Evolutionary conservation across 2,113 vertebrate genomes (phyloP), one percentile per base, ranked within the genome.

Genomic region (Oryzias curvinotus): DNA sequence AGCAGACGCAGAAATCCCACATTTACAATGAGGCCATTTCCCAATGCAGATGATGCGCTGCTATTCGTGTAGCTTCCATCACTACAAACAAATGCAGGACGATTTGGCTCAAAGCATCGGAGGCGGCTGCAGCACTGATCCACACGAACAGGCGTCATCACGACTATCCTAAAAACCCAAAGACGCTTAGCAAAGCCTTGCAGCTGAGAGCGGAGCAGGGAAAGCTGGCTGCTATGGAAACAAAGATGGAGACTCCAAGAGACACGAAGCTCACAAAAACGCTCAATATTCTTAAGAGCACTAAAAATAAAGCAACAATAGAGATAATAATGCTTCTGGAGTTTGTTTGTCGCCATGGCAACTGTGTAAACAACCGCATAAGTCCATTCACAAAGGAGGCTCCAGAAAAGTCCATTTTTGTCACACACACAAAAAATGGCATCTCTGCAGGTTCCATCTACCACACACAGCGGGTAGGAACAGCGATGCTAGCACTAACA

Each of bases 291-390:
- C 42, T 7, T 26, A 49, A 44, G 45, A 44, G 36, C 18, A 26
- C 64, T 25, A 13, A 17, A 52, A 63, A 52, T 57, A 36, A 52
- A 70, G 36, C 36, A 49, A 54, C 19, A 30, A 57, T 46, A 23
- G 46, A 4, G 55, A 41, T 52, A 52, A 52, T 57, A 41, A 52
- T 46, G 28, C 23, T 58, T 53, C 49, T 43, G 26, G 14, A 17
- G 55, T 26, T 49, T 55, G 51, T 49, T 19, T 47, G 60, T 57
- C 23, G 47, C 49, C 30, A 47, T 45, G 19, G 60, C 21, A 52
- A 57, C 52, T 0, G 28, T 23, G 46, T 23, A 3, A 18, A 16
- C 36, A 14, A 25, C 44, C 46, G 30, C 3, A 1, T 56, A 25
- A 18, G 18, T 28, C 14, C n/a, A 23, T 45, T 30, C 41, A 51